Conservation (phyloP, 2,888 invertebrate species). For the Drosophila mettleri region DNA sequence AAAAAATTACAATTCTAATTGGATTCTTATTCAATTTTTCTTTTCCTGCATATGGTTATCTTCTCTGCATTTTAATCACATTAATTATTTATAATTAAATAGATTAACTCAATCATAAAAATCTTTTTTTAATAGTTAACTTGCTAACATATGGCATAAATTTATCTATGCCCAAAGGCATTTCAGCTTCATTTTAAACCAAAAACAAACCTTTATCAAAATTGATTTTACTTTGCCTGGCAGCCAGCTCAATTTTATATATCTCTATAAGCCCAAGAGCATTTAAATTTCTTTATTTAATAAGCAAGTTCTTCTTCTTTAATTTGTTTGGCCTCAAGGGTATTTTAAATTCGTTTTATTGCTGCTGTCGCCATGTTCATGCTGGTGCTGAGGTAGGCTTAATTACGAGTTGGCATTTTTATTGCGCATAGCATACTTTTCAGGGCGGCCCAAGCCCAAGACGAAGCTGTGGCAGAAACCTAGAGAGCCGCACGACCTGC, state of each 20-base stretch:
- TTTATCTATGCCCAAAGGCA: background rate
- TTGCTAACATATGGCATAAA: background rate
- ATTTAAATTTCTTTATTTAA: slow-evolving; percentile 4
- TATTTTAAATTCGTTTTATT: slow-evolving; percentile 10
- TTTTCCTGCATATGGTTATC: no score
- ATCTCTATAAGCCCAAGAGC: background rate
- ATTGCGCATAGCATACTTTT: slow-evolving; percentile 62
- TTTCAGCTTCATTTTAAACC: background rate
- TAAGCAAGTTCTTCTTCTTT: background rate
- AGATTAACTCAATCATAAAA: no score
- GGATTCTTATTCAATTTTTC: no score
- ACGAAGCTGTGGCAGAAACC: background rate
- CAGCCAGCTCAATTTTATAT: background rate
- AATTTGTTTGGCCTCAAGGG: slow-evolving; percentile 1
- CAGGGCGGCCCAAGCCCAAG: slow-evolving; percentile 28
- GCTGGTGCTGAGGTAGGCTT: slow-evolving; percentile 31
- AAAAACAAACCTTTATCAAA: background rate
- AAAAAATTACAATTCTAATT: no score
- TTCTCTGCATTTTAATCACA: no score
- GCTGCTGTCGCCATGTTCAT: slow-evolving; percentile 2
- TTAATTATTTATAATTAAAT: no score
- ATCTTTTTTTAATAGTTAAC: background rate
- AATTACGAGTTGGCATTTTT: slow-evolving; percentile 49
- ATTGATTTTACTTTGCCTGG: background rate
- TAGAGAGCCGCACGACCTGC: slow-evolving; percentile 3